Percentiles rank a stretch among this genome's conserved stretches.
phyloP scores from a whole-genome alignment of 2,888 invertebrate genomes.

The Cheilosia soror region DNA sequence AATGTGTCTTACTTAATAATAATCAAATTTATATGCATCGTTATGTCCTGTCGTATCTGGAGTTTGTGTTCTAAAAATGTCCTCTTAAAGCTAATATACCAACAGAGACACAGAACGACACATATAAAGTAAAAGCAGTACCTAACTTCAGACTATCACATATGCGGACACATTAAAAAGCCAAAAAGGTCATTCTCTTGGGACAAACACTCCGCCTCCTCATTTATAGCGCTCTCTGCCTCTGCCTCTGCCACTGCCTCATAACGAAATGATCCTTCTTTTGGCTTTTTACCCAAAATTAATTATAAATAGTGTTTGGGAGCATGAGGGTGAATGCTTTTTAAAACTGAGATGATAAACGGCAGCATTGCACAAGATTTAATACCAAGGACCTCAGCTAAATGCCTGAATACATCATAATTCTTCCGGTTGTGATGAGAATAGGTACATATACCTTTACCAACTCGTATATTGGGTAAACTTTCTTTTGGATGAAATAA shows the following conservation, averaged over 20 bases:
- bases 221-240: neutral
- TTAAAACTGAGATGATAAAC: constrained; percentile 53
- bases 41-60: constrained; percentile 80
- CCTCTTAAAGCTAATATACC: constrained; percentile 65
- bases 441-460: neutral
- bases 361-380: constrained; percentile 51
- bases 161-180: constrained; percentile 71
- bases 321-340: constrained; percentile 35
- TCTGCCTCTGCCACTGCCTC: neutral
- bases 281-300: constrained; percentile 73
- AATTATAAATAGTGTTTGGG: constrained; percentile 72
- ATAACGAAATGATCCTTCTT: constrained; percentile 65
- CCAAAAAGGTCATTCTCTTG: constrained; percentile 74
- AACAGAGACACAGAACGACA: constrained; percentile 13
- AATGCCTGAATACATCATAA: constrained; percentile 45
- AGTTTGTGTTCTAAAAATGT: constrained; percentile 68
- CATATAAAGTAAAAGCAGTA: neutral
- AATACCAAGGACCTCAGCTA: constrained; percentile 37
- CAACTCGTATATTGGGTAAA: constrained; percentile 7
- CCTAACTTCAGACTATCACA: constrained; percentile 41
- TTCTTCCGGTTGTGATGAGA: constrained; percentile 33
- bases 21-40: constrained; percentile 81
- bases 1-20: constrained; percentile 80
- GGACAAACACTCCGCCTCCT: constrained; percentile 57
- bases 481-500: constrained; percentile 18